Evolutionary conservation across 2,113 vertebrate species (phyloP).

Genomic region (Myrmecophaga tridactyla): DNA sequence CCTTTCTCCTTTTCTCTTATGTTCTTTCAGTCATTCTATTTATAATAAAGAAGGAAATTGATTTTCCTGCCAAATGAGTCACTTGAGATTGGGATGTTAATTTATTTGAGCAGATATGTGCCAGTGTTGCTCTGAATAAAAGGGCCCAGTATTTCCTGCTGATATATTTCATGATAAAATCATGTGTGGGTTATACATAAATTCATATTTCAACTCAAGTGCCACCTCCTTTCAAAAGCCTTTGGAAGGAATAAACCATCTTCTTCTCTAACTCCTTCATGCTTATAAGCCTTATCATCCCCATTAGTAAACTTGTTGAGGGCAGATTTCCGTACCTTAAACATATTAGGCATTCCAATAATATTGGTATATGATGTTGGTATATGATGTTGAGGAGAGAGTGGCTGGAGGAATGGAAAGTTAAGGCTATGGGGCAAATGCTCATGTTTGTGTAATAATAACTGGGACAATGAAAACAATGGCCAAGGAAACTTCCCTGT

Average conservation of each 20-base stretch:
- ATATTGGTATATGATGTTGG: background rate
- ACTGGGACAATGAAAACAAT: background rate
- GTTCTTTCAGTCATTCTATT: conserved; percentile 35
- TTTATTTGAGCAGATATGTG: conserved; percentile 55
- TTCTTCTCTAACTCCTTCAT: background rate
- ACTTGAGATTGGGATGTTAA: conserved; percentile 14
- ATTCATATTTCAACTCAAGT: background rate
- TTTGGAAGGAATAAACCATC: background rate
- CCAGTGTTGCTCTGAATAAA: conserved; percentile 4
- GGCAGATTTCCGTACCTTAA: background rate
- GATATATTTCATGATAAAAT: conserved; percentile 13
- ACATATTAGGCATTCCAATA: background rate
- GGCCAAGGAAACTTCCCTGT: background rate
- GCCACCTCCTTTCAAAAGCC: background rate
- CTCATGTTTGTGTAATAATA: background rate
- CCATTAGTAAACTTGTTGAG: background rate
- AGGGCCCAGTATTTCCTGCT: background rate
- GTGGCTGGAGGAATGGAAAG: background rate
- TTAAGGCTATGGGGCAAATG: background rate
- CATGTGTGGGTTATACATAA: background rate
- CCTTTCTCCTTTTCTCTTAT: background rate
- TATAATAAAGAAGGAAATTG: conserved; percentile 18
- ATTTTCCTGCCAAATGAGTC: conserved; percentile 39
- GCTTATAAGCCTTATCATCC: background rate
- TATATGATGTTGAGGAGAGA: too few relatives aligned